Percentiles rank a stretch among this genome's conserved stretches.
phyloP scores from a whole-genome alignment of 2,888 invertebrate genomes.

The Timandra comae region DNA sequence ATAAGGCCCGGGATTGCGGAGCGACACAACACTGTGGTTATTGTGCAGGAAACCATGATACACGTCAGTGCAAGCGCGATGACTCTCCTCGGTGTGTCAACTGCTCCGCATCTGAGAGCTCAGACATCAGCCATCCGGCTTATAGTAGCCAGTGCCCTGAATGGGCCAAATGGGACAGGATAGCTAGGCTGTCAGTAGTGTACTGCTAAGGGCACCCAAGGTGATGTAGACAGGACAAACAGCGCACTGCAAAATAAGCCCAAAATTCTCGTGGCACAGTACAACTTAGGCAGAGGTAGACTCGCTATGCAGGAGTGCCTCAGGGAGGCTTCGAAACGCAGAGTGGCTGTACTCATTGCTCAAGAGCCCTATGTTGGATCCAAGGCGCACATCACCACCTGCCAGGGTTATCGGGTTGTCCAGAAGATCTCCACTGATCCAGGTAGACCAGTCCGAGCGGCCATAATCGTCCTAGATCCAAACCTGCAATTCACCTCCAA shows the following conservation, averaged over 20 bases:
- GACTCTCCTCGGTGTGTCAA: conserved; percentile 3
- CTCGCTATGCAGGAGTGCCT: neutral
- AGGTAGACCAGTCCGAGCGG: too few species aligned
- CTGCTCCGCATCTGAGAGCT: neutral
- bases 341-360: neutral
- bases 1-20: conserved; percentile 1
- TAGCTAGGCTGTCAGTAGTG: conserved; percentile 9
- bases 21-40: conserved; percentile 5
- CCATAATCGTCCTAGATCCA: too few species aligned
- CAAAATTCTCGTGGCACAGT: neutral
- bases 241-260: too few species aligned
- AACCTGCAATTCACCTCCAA: too few species aligned
- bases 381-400: neutral
- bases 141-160: conserved; percentile 7
- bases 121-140: conserved; percentile 3
- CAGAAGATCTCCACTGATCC: too few species aligned
- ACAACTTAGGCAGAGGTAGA: conserved; percentile 1
- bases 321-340: neutral
- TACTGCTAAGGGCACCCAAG: conserved; percentile 13
- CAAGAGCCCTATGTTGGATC: neutral
- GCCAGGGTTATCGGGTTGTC: neutral
- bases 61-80: neutral
- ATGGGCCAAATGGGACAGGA: conserved; percentile 9
- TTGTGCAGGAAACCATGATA: neutral
- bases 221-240: too few species aligned